Evolutionary conservation across 2,888 invertebrate genomes (phyloP).

Genomic region (Phyto melanocephala): DNA sequence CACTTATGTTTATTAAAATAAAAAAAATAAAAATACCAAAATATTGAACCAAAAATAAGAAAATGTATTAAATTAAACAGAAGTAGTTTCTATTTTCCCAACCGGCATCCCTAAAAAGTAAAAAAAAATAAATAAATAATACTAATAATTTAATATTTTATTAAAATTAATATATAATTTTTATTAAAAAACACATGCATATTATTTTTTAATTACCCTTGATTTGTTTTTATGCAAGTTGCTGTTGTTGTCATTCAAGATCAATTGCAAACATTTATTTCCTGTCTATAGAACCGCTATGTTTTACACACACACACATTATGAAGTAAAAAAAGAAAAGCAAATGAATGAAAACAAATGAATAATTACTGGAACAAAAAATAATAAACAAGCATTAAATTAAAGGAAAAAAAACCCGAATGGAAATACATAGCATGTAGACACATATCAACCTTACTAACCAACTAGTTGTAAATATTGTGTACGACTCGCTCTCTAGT

Average conservation of each 20-base stretch:
- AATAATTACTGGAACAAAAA: slow-evolving; percentile 45
- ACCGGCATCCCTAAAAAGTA: too few relatives aligned
- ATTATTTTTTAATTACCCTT: slow-evolving; percentile 28
- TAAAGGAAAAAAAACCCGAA: neutral
- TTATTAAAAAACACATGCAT: slow-evolving; percentile 21
- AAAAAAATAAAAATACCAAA: too few relatives aligned
- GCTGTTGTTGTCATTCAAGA: slow-evolving; percentile 55
- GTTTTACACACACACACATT: neutral
- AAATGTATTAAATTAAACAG: too few relatives aligned
- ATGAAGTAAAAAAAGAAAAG: neutral
- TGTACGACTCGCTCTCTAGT: slow-evolving; percentile 2
- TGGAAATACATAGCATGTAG: neutral
- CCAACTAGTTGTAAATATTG: neutral
- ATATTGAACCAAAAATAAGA: too few relatives aligned
- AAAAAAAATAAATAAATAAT: too few relatives aligned
- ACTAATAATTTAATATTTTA: too few relatives aligned
- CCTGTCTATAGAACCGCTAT: slow-evolving; percentile 56
- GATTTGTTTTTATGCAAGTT: slow-evolving; percentile 31
- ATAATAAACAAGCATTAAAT: slow-evolving; percentile 9
- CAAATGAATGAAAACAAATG: slow-evolving; percentile 31
- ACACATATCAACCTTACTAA: too few relatives aligned
- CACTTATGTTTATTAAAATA: too few relatives aligned
- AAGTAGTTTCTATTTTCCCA: too few relatives aligned
- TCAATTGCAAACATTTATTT: slow-evolving; percentile 59
- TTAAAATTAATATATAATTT: too few relatives aligned